A percentile compares a stretch with the other conserved stretches of the same genome.
phyloP scores from a whole-genome alignment of 2,113 vertebrate genomes.

The Nycticorax nycticorax region DNA sequence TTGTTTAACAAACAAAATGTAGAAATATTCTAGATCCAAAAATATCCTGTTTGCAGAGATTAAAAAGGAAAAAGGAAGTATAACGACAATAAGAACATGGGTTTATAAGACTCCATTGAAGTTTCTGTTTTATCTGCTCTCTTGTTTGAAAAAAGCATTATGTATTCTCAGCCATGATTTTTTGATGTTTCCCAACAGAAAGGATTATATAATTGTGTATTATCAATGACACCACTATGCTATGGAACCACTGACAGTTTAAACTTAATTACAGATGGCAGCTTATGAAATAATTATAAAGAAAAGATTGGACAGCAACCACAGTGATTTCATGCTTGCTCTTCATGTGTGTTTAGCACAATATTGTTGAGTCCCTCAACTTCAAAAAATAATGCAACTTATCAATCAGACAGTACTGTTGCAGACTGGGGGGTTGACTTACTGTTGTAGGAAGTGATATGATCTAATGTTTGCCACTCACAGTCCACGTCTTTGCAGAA shows the following conservation, averaged over 20 bases:
- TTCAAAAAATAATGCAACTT: neutral
- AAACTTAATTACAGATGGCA: conserved; percentile 49
- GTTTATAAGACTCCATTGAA: neutral
- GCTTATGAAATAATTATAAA: conserved; percentile 56
- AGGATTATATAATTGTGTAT: conserved; percentile 33
- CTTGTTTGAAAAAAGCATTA: neutral
- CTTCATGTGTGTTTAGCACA: conserved; percentile 6
- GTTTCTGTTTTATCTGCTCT: neutral
- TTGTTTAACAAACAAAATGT: neutral
- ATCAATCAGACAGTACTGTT: neutral
- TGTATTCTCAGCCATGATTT: neutral
- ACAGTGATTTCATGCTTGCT: neutral
- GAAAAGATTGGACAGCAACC: conserved; percentile 25
- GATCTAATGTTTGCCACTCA: neutral
- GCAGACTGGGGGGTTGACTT: neutral
- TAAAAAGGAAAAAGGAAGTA: neutral
- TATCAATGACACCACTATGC: conserved; percentile 13
- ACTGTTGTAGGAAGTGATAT: neutral
- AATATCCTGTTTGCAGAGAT: neutral
- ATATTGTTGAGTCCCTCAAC: neutral
- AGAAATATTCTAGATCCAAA: neutral
- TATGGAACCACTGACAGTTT: conserved; percentile 29
- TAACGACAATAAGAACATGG: neutral
- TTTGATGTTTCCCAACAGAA: conserved; percentile 25
- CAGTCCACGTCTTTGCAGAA: neutral